Percentiles rank a stretch among this genome's conserved stretches.
Conservation (phyloP, 2,113 vertebrate species). For the Bos taurus region DNA sequence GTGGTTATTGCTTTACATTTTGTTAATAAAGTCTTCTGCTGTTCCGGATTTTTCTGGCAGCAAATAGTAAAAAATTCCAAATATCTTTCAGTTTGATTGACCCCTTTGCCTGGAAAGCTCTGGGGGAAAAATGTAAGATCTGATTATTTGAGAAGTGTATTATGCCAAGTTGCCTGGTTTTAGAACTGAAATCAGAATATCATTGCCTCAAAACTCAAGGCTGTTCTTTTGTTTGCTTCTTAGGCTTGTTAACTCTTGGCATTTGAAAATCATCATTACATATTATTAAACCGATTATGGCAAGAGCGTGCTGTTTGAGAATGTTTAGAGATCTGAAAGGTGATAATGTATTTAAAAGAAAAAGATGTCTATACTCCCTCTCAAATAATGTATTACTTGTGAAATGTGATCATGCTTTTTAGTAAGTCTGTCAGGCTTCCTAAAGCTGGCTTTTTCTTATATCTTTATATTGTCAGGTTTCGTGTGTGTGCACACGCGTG, state of each 20-base stretch:
- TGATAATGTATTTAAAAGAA: not conserved
- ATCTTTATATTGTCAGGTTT: not conserved
- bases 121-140: not conserved
- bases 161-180: not conserved
- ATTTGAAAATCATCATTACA: not conserved
- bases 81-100: not conserved
- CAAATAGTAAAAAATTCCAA: not conserved
- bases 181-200: not conserved
- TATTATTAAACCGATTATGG: not conserved
- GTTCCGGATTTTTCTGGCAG: not conserved
- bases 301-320: not conserved
- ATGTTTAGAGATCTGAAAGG: not conserved
- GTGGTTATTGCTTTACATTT: not conserved
- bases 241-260: not conserved
- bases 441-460: not conserved
- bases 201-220: not conserved
- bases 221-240: not conserved
- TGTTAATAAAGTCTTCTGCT: not conserved
- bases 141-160: not conserved
- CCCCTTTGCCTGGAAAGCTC: not conserved
- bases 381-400: not conserved
- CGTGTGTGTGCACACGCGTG: accelerated
- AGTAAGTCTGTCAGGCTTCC: not conserved
- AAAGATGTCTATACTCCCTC: not conserved
- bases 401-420: not conserved